Percentiles rank a stretch among this genome's conserved stretches.
Conservation (phyloP, 2,888 invertebrate genomes). For the Melanostoma mellinum region DNA sequence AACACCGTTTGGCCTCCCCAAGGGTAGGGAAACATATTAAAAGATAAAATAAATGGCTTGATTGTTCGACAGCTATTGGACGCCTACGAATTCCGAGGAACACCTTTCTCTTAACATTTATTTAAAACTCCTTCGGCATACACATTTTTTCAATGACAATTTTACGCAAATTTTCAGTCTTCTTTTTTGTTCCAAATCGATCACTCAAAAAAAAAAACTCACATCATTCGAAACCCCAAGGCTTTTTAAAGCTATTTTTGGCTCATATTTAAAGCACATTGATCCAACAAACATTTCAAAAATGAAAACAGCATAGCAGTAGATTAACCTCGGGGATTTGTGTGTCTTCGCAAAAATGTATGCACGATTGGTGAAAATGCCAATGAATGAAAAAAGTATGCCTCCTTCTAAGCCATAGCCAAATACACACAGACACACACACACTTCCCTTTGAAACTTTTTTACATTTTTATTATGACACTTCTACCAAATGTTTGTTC, state of each 20-base stretch:
- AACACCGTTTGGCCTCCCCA: too few relatives aligned
- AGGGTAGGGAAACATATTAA: too few relatives aligned
- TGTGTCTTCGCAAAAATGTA: not conserved
- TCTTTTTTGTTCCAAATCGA: too few relatives aligned
- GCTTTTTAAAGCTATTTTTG: not conserved
- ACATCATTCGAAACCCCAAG: not conserved
- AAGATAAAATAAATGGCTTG: too few relatives aligned
- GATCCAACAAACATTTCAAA: not conserved
- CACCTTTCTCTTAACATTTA: too few relatives aligned
- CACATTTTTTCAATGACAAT: too few relatives aligned
- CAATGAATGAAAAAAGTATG: conserved; percentile 7
- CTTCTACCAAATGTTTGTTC: conserved; percentile 4
- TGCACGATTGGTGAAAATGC: not conserved
- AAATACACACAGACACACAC: not conserved
- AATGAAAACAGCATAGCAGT: conserved; percentile 6
- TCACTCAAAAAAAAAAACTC: not conserved
- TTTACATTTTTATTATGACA: not conserved
- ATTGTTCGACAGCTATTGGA: too few relatives aligned
- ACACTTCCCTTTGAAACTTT: conserved; percentile 6
- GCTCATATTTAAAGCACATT: not conserved
- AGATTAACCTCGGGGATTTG: conserved; percentile 1
- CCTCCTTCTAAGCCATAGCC: not conserved
- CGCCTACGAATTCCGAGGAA: too few relatives aligned
- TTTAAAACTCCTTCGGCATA: too few relatives aligned
- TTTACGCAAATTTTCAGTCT: too few relatives aligned